Base-by-base conservation (phyloP, 2,797 vertebrate genomes). In the Halcyon leucocephala region DNA sequence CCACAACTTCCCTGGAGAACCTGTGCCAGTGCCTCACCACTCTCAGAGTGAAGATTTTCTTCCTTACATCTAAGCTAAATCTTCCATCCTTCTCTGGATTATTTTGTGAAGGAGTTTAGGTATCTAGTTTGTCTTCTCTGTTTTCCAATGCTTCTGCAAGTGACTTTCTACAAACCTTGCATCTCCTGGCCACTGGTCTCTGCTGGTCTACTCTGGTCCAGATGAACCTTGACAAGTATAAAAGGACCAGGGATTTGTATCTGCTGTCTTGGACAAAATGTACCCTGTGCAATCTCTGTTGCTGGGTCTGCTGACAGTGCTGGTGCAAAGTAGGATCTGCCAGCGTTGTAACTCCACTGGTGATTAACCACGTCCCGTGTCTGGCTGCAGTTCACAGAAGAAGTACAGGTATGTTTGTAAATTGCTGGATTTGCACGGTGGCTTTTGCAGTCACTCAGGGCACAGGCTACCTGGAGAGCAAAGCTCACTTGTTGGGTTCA, bases 41-140 rank as follows among this genome's bases (percentile, higher is more conserved):
- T 20, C 12, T 57, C 31, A 22, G 19, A 33, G 54, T 22, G 54
- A 57, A 57, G 54, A 57, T 22, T 52, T 51, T 52, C 54, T 21
- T 22, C 31, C 19, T 57, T 21, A 22, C 20, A 20, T 57, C 54
- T 21, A 22, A 57, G 22, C 55, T 57, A 57, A 33, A 57, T 33
- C n/a, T 57, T 12, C n/a, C 55, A 21, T 57, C 31, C 14, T 57
- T 14, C n/a, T 54, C 26, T 62, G 0, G 0, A 14, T 25, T 46
- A 6, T 42, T 57, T 48, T 28, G 35, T 44, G 31, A 19, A 11
- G 5, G 4, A 7, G 11, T 35, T 84, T 48, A 20, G 69, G 10
- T 28, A 22, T 9, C 6, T 39, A 5, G 2, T 24, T 72, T 52
- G 5, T 37, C 12, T 37, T 55, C 29, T 64, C 22, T 16, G 9